phyloP scores from a whole-genome alignment of 2,888 invertebrate genomes.

The Petrolisthes manimaculis region DNA sequence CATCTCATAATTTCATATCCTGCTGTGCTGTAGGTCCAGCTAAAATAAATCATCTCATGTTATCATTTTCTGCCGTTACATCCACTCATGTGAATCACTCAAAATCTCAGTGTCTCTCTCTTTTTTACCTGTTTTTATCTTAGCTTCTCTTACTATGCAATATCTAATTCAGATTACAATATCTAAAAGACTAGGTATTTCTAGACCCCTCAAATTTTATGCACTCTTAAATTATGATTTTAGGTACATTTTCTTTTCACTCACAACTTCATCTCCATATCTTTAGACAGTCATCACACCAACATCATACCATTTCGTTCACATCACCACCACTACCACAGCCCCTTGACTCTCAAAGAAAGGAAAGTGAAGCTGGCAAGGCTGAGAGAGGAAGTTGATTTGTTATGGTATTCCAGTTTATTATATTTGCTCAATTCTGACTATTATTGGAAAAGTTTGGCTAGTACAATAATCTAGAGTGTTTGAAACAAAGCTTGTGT shows the following conservation, averaged over 20 bases:
- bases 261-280: neutral
- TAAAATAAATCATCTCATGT: neutral
- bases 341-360: slow-evolving; percentile 32
- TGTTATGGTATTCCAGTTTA: slow-evolving; percentile 34
- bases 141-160: slow-evolving; percentile 14
- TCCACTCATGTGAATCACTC: slow-evolving; percentile 9
- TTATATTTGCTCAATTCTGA: slow-evolving; percentile 17
- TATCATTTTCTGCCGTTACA: slow-evolving; percentile 17
- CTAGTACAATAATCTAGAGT: slow-evolving; percentile 3
- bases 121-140: neutral
- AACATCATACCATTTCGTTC: slow-evolving; percentile 43
- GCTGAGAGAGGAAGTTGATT: slow-evolving; percentile 29
- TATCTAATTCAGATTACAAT: neutral
- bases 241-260: slow-evolving; percentile 15
- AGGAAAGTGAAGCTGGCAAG: neutral
- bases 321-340: slow-evolving; percentile 57
- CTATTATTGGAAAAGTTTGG: neutral
- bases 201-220: slow-evolving; percentile 17
- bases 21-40: neutral
- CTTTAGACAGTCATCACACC: slow-evolving; percentile 16
- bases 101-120: slow-evolving; percentile 5
- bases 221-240: slow-evolving; percentile 11
- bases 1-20: slow-evolving; percentile 15
- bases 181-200: slow-evolving; percentile 13
- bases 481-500: neutral